phyloP scores from a whole-genome alignment of 2,113 vertebrate genomes.

The Euleptes europaea region DNA sequence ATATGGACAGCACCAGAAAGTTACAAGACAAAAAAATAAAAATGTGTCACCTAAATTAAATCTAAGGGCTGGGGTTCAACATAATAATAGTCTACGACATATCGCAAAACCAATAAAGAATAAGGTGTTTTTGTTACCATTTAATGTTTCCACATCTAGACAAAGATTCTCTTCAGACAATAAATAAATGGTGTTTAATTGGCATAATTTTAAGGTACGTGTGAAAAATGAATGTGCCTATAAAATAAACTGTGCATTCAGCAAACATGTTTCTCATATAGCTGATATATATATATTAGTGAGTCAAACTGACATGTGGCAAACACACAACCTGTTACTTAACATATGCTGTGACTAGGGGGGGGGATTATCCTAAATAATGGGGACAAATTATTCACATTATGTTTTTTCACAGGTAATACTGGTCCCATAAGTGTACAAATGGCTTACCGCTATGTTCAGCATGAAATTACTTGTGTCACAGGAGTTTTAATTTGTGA shows the following conservation, averaged over 20 bases:
- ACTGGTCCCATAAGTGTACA: slow-evolving; percentile 52
- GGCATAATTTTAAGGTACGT: neutral
- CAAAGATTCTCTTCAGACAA: slow-evolving; percentile 5
- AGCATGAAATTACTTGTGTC: slow-evolving; percentile 45
- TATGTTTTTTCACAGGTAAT: neutral
- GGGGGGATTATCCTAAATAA: neutral
- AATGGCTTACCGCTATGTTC: neutral
- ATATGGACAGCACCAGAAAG: neutral
- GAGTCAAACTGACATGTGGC: neutral
- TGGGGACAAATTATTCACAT: neutral
- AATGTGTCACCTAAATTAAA: neutral
- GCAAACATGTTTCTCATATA: neutral
- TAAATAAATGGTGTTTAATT: slow-evolving; percentile 16
- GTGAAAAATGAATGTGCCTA: neutral
- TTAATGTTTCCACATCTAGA: slow-evolving; percentile 33
- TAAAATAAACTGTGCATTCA: neutral
- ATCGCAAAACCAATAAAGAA: neutral
- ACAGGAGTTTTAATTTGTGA: neutral
- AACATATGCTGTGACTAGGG: neutral
- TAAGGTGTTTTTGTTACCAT: slow-evolving; percentile 34
- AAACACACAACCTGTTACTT: neutral
- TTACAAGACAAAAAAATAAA: neutral
- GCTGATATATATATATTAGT: no score
- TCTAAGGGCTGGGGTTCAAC: slow-evolving; percentile 20
- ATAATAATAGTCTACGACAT: slow-evolving; percentile 3